These are phyloP conservation scores for Neolamprologus kungweensis DNA, from an alignment of 2,113 vertebrate genomes.

Conservation along the genomic window DNA sequence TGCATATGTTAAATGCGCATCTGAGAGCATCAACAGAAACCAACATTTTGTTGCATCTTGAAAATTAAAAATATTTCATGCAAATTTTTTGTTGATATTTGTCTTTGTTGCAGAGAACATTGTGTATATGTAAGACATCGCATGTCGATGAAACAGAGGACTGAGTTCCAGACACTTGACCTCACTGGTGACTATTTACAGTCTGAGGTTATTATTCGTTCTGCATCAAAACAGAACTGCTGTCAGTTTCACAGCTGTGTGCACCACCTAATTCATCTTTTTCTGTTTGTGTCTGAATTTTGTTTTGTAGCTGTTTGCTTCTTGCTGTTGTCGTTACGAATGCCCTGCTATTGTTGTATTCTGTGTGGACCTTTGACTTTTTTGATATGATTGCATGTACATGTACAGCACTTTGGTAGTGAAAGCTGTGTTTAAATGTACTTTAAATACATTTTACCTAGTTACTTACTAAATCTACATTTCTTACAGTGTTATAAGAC, in stretches of 20 bases:
- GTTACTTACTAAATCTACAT: neutral
- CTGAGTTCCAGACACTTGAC: neutral
- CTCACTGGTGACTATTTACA: neutral
- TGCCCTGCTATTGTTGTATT: neutral
- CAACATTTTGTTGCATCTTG: neutral
- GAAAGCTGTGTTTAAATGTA: neutral
- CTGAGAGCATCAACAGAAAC: neutral
- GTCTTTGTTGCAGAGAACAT: neutral
- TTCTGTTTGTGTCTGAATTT: neutral
- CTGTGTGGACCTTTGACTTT: neutral
- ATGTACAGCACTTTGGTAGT: neutral
- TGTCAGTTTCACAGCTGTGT: neutral
- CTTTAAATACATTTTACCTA: neutral
- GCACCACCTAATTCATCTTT: neutral
- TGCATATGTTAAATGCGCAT: neutral
- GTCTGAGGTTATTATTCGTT: neutral
- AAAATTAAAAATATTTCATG: neutral
- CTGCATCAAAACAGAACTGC: neutral
- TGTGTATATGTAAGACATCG: neutral
- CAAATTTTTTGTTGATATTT: neutral
- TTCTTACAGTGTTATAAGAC: neutral
- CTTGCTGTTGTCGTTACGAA: neutral
- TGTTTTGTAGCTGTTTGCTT: neutral
- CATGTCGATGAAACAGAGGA: neutral
- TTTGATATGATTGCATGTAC: accelerated